Conservation (phyloP, 2,797 vertebrate species). For the Stomatorhinus walkeri region DNA sequence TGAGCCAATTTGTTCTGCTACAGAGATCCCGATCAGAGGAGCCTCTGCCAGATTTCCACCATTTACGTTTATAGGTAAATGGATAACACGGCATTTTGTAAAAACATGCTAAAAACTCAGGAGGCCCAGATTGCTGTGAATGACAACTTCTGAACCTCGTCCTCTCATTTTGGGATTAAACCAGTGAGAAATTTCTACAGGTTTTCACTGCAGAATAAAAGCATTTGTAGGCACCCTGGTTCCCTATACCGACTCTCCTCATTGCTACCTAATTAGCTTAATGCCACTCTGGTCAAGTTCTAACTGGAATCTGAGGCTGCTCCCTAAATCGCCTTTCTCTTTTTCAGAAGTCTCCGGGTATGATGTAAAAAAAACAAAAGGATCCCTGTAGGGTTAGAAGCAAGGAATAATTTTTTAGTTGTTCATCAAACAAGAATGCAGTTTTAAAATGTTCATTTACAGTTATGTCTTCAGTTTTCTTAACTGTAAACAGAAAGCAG, state of each 20-base stretch:
- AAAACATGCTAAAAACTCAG: neutral
- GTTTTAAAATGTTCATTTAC: neutral
- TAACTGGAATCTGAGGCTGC: neutral
- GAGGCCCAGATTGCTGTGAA: neutral
- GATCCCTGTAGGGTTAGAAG: neutral
- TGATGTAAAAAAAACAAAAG: neutral
- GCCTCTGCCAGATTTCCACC: neutral
- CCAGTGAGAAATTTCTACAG: neutral
- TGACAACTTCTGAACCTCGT: neutral
- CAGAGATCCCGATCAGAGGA: neutral
- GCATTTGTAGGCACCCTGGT: neutral
- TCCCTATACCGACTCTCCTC: no score
- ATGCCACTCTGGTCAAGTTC: neutral
- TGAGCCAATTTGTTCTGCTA: neutral
- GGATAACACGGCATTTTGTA: neutral
- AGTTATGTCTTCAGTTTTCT: neutral
- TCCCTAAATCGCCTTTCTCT: neutral
- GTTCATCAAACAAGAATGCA: neutral
- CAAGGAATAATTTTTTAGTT: neutral
- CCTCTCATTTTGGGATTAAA: neutral
- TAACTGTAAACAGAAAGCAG: neutral
- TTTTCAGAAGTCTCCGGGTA: neutral
- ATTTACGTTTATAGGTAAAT: neutral
- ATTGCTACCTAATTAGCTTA: neutral
- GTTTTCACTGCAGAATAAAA: neutral